Evolutionary conservation across 1,140 invertebrate genomes (phyloP).

Genomic region (Lepidurus couesii): DNA sequence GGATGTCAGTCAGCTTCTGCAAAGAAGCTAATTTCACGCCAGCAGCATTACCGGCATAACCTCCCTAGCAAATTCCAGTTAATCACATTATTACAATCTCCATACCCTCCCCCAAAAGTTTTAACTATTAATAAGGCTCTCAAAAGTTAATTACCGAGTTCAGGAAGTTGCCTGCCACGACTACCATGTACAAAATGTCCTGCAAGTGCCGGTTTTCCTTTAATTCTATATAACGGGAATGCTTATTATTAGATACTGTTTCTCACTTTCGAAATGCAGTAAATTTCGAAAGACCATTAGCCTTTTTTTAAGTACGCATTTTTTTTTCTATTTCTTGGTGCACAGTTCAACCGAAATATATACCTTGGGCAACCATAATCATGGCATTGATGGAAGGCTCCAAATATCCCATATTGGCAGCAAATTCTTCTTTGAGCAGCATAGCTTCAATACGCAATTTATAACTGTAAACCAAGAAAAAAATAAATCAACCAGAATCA

Average conservation of each 20-base stretch:
- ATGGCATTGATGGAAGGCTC: slow-evolving; percentile 90
- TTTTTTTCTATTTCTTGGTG: too few species aligned
- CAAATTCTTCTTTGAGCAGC: slow-evolving; percentile 94
- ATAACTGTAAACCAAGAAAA: slow-evolving; percentile 59
- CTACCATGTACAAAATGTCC: slow-evolving; percentile 85
- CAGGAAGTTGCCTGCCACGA: slow-evolving; percentile 89
- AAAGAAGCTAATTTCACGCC: slow-evolving; percentile 91
- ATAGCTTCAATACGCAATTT: slow-evolving; percentile 89
- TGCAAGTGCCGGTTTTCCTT: slow-evolving; percentile 70
- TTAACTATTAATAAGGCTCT: slow-evolving; percentile 19
- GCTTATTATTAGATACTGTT: neutral
- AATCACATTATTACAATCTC: slow-evolving; percentile 23
- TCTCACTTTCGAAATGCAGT: neutral
- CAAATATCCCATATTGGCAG: slow-evolving; percentile 80
- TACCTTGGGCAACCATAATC: slow-evolving; percentile 75
- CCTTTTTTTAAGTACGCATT: slow-evolving; percentile 17
- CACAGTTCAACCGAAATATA: slow-evolving; percentile 33
- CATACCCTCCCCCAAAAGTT: neutral
- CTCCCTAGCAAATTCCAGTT: slow-evolving; percentile 56
- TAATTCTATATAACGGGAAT: slow-evolving; percentile 52
- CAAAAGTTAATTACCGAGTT: slow-evolving; percentile 56
- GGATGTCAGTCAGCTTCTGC: slow-evolving; percentile 89
- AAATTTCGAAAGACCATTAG: slow-evolving; percentile 24
- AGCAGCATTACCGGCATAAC: slow-evolving; percentile 94
- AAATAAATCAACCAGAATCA: slow-evolving; percentile 34